Conservation (phyloP, 2,113 vertebrate genomes). For the Pachycephala philippinensis region DNA sequence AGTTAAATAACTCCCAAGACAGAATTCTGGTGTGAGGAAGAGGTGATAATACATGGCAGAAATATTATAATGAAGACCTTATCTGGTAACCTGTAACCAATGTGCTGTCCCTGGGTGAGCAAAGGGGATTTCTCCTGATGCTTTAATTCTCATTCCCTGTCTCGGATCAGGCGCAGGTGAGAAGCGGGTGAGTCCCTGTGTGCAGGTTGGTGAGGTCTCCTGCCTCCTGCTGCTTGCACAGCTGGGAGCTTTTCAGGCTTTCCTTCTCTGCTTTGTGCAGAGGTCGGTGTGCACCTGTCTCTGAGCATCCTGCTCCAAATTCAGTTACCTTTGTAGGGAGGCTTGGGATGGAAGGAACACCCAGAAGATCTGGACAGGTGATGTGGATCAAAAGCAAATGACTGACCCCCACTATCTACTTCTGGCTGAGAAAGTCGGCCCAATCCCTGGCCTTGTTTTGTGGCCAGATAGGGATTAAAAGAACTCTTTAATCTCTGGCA, state of each 20-base stretch:
- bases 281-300: accelerated
- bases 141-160: neutral
- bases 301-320: neutral
- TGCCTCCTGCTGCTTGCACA: neutral
- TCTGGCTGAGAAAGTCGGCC: neutral
- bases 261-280: neutral
- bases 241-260: neutral
- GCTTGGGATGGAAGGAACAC: neutral
- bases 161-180: neutral
- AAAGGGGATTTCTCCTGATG: neutral
- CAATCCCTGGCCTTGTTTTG: neutral
- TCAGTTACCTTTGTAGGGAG: neutral
- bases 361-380: neutral
- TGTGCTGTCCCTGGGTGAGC: conserved; percentile 33
- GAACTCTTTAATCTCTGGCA: neutral
- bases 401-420: neutral
- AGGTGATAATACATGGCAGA: conserved; percentile 66
- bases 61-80: conserved; percentile 74
- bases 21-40: conserved; percentile 65
- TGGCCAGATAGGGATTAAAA: neutral
- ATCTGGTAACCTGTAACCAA: conserved; percentile 68
- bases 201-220: neutral
- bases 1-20: conserved; percentile 77
- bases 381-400: neutral
- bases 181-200: neutral